Base-by-base conservation (phyloP, 2,113 vertebrate genomes). In the Charina bottae region DNA sequence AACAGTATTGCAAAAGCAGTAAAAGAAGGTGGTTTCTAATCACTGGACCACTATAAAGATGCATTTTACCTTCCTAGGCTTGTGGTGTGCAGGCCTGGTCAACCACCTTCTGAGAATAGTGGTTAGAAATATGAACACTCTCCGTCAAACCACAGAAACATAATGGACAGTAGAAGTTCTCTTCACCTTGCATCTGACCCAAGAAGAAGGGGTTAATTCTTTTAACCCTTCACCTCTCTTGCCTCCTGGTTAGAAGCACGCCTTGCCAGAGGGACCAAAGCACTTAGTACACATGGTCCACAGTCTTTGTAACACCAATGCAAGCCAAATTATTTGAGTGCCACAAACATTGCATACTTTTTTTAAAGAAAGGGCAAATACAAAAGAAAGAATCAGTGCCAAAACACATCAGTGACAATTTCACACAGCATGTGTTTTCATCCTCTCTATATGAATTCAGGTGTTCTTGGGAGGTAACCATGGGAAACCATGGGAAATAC, bases 141-240 rank as follows among this genome's bases (percentile, higher is more conserved):
- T 94, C 86, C 54, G 95, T 95, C 94, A 93, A 92, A 94, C 90
- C 90, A 91, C 90, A 94, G 87, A 95, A 9, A 62, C 92, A 90
- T 90, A 94, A 95, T 94, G 94, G 91, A 95, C 95, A 96, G 95
- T 90, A 96, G 56, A 96, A 95, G 93, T 89, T 88, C 68, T 94
- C 86, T 85, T 95, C 88, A 85, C 91, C 90, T 94, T 86, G 90
- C 46, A 92, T 92, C 85, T 89, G 91, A 94, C 88, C 84, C 93
- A 89, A 93, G 23, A 37, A 58, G 68, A 89, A 95, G 92, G 87
- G 93, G 60, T 89, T 96, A 95, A 95, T 96, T 96, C 93, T 92
- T 95, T 94, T 95, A 94, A 96, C 94, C 95, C 96, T 94, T 96
- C 94, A 94, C 95, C 93, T 94, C 90, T 89, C 93, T 89, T 72